Evolutionary conservation across 2,888 invertebrate genomes (phyloP).

Genomic region (Malachius bipustulatus): DNA sequence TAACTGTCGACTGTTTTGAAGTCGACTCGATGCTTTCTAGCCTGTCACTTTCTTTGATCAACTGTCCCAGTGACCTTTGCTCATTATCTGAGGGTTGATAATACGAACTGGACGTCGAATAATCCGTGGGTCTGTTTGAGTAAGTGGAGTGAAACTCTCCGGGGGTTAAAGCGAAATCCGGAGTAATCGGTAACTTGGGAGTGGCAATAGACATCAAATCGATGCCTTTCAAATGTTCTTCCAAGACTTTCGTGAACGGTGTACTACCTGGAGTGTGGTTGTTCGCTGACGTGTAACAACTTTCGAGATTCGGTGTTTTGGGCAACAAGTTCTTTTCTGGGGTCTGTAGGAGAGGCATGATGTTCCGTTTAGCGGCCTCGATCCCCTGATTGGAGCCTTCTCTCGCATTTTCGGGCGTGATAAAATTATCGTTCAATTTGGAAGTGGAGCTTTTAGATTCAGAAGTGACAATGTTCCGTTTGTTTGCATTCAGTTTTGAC

Average conservation of each 20-base stretch:
- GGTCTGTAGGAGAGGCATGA: slow-evolving; percentile 24
- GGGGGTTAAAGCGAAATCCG: slow-evolving; percentile 29
- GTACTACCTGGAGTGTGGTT: too few species aligned
- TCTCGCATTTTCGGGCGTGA: slow-evolving; percentile 17
- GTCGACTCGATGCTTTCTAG: slow-evolving; percentile 15
- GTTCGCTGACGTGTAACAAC: slow-evolving; percentile 8
- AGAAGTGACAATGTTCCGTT: slow-evolving; percentile 21
- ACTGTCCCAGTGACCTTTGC: slow-evolving; percentile 25
- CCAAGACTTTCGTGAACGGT: slow-evolving; percentile 31
- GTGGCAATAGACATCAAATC: slow-evolving; percentile 30
- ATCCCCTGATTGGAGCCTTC: slow-evolving; percentile 10
- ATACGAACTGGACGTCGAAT: slow-evolving; percentile 35
- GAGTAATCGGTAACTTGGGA: slow-evolving; percentile 32
- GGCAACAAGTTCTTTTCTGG: slow-evolving; percentile 21
- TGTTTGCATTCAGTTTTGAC: slow-evolving; percentile 27
- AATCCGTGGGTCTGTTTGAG: slow-evolving; percentile 30
- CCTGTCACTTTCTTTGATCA: slow-evolving; percentile 28
- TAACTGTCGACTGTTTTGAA: slow-evolving; percentile 6
- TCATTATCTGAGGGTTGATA: slow-evolving; percentile 35
- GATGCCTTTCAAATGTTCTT: slow-evolving; percentile 28
- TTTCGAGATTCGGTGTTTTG: slow-evolving; percentile 25
- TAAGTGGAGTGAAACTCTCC: slow-evolving; percentile 16
- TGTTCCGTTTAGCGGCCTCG: slow-evolving; percentile 21
- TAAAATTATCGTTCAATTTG: slow-evolving; percentile 9
- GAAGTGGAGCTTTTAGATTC: slow-evolving; percentile 7